phyloP scores from a whole-genome alignment of 2,888 invertebrate genomes.

The Micoletzkya japonica region DNA sequence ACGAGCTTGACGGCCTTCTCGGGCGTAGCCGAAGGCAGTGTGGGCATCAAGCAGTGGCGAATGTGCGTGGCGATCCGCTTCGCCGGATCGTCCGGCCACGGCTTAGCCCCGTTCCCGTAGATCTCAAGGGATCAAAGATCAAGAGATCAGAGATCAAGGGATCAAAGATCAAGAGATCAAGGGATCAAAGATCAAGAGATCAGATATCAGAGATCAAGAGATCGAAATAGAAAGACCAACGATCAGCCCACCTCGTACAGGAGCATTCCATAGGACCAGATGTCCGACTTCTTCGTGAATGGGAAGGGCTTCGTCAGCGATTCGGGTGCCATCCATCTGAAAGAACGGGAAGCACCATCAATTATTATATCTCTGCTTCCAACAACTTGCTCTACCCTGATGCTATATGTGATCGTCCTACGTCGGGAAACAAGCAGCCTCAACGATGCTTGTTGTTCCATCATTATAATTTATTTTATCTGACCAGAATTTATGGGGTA shows the following conservation, averaged over 20 bases:
- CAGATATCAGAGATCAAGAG: neutral
- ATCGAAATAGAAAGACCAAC: neutral
- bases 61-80: slow-evolving; percentile 37
- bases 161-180: neutral
- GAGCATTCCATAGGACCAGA: slow-evolving; percentile 49
- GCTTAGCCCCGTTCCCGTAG: slow-evolving; percentile 36
- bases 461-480: too few species aligned
- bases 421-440: too few species aligned
- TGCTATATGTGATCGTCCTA: too few species aligned
- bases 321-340: slow-evolving; percentile 53
- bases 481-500: too few species aligned
- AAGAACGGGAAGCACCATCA: neutral
- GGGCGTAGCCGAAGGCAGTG: slow-evolving; percentile 36
- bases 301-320: slow-evolving; percentile 37
- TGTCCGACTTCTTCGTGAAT: slow-evolving; percentile 45
- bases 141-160: too few species aligned
- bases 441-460: slow-evolving; percentile 3
- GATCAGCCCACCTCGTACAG: slow-evolving; percentile 8
- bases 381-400: too few species aligned
- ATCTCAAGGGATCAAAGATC: slow-evolving; percentile 30
- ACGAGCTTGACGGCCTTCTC: slow-evolving; percentile 29
- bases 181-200: neutral
- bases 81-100: slow-evolving; percentile 39
- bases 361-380: neutral
- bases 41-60: slow-evolving; percentile 40